These are phyloP conservation scores for Hipposideros armiger DNA, from an alignment of 2,113 vertebrate genomes.

Conservation along the genomic window DNA sequence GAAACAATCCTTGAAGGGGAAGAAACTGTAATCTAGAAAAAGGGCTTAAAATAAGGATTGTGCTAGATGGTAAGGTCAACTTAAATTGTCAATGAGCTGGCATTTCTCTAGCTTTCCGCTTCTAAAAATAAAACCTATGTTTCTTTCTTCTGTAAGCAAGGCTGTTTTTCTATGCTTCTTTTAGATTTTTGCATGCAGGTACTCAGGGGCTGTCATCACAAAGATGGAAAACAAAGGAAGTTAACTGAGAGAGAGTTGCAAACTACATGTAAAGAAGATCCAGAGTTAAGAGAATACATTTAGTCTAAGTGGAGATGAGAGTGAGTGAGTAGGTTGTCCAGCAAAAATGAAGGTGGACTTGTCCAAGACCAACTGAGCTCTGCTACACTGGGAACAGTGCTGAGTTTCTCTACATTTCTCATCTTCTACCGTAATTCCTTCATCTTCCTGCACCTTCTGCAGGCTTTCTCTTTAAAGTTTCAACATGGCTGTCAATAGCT, in stretches of 20 bases:
- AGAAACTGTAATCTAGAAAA: constrained; percentile 10
- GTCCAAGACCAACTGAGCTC: background rate
- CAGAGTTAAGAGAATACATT: background rate
- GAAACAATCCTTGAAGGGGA: constrained; percentile 40
- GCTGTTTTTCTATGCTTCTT: background rate
- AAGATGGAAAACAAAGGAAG: constrained; percentile 22
- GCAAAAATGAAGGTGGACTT: constrained; percentile 55
- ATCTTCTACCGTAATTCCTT: background rate
- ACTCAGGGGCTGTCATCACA: background rate
- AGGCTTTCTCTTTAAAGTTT: background rate
- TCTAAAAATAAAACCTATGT: constrained; percentile 34
- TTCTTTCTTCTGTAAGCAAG: constrained; percentile 41
- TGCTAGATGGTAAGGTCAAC: constrained; percentile 9
- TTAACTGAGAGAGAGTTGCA: constrained; percentile 9
- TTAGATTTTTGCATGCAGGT: background rate
- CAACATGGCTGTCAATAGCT: background rate
- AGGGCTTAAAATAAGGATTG: constrained; percentile 32
- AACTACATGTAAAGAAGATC: background rate
- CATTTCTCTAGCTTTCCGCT: background rate
- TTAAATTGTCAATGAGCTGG: constrained; percentile 2
- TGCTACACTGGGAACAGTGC: background rate
- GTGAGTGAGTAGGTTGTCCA: background rate
- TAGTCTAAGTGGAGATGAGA: background rate
- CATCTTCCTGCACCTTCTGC: background rate
- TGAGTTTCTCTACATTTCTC: background rate